Conservation (phyloP, 2,113 vertebrate species). For the Haplotaxodon microlepis region DNA sequence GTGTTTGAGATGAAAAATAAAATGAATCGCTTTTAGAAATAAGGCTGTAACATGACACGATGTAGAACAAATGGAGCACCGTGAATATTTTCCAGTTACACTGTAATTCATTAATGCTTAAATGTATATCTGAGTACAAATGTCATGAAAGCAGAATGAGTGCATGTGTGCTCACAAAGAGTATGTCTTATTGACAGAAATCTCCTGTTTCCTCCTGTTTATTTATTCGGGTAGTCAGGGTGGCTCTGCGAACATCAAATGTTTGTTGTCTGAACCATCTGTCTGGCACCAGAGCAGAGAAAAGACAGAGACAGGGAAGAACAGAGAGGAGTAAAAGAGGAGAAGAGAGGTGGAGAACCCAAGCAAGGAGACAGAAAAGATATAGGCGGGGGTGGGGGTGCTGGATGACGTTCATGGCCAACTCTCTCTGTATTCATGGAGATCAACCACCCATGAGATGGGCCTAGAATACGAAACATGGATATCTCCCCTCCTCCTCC, state of each 20-base stretch:
- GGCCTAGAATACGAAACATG: conserved; percentile 90
- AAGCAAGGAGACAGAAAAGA: conserved; percentile 9
- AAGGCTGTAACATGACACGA: neutral
- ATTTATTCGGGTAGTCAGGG: conserved; percentile 75
- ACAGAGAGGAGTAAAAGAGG: neutral
- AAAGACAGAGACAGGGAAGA: neutral
- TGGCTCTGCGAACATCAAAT: conserved; percentile 81
- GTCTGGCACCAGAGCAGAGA: conserved; percentile 83
- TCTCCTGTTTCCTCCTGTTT: conserved; percentile 15
- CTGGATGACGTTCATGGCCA: conserved; percentile 77
- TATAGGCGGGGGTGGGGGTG: neutral
- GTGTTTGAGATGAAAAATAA: neutral
- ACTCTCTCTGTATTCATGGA: conserved; percentile 88
- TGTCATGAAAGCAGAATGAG: neutral
- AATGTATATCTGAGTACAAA: neutral
- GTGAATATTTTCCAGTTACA: neutral
- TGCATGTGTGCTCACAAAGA: neutral
- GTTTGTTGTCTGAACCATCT: conserved; percentile 91
- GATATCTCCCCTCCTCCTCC: conserved; percentile 69
- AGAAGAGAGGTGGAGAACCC: neutral
- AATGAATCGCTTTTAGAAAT: neutral
- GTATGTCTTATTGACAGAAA: neutral
- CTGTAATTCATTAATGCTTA: neutral
- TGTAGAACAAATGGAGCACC: neutral
- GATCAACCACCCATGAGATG: conserved; percentile 96